These are phyloP conservation scores for Ameiurus melas DNA, from an alignment of 2,113 vertebrate species.

Conservation along the genomic window DNA sequence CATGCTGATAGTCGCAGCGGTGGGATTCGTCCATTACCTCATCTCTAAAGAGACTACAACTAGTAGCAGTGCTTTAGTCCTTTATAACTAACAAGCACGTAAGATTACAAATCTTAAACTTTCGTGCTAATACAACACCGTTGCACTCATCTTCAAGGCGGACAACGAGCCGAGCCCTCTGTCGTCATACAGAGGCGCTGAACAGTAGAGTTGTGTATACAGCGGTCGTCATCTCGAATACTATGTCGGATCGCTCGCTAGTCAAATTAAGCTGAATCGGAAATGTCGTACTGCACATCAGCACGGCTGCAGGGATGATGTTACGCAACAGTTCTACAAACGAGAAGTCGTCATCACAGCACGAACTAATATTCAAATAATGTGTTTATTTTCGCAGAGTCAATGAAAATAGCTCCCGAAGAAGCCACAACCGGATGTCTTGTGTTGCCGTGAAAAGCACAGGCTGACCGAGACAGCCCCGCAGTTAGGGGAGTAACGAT, in stretches of 20 bases:
- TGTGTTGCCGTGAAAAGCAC: background rate
- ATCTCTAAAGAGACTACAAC: background rate
- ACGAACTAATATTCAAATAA: background rate
- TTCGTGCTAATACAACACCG: too few species aligned
- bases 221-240: background rate
- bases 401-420: background rate
- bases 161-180: background rate
- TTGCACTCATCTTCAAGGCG: background rate
- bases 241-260: background rate
- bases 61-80: background rate
- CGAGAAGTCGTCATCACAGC: too few species aligned
- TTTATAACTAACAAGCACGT: background rate
- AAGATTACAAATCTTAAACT: background rate
- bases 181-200: background rate
- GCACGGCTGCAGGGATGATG: background rate
- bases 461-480: background rate
- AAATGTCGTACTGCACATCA: background rate
- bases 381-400: background rate
- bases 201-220: background rate
- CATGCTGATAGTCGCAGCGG: background rate
- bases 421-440: background rate
- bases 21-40: background rate
- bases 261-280: background rate
- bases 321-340: background rate
- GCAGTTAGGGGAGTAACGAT: background rate